Base-by-base conservation (phyloP, 2,113 vertebrate species). In the Poecilia latipinna region DNA sequence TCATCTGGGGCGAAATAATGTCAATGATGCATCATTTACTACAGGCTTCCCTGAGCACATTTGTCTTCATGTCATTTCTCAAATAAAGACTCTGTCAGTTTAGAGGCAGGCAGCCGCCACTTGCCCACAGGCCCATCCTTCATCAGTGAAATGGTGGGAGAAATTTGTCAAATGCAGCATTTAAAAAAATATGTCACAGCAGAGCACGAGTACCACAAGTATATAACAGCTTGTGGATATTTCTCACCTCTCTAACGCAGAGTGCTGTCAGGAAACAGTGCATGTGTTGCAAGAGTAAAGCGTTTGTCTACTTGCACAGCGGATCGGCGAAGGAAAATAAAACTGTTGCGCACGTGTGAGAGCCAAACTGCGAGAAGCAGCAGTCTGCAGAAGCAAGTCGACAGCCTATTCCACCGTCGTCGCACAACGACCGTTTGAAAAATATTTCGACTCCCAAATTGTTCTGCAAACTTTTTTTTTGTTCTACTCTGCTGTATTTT, bases 71-170 rank as follows among this genome's bases (percentile, higher is more conserved):
- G 68, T 51, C 83, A 39, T 82, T 73, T 74, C 66, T 83, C 70
- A 81, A 78, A 87, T 80, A 82, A 88, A 78, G 79, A 82, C 68
- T 74, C 78, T 87, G 82, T 86, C 85, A 91, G 82, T 90, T 82
- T 85, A 75, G 67, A 68, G 74, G 78, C 75, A 80, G 70, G 86
- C 70, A 78, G 87, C 69, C 77, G 60, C 86, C 81, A 80, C 68
- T 84, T 78, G 77, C 86, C 82, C 75, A 54, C 61, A 79, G 82
- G 78, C 71, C 77, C 68, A 66, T 89, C 83, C 65, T 79, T 93
- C 90, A 90, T 88, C 86, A 85, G 88, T 85, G 83, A 77, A 82
- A 83, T 89, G 85, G 88, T 80, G 79, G 77, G 82, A 88, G 85
- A 75, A 83, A 90, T 90, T 82, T 85, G 87, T 92, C 90, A 91